Percentiles rank a stretch among this genome's conserved stretches.
phyloP scores from a whole-genome alignment of 2,797 vertebrate species.

The Hypotaenidia okinawae region DNA sequence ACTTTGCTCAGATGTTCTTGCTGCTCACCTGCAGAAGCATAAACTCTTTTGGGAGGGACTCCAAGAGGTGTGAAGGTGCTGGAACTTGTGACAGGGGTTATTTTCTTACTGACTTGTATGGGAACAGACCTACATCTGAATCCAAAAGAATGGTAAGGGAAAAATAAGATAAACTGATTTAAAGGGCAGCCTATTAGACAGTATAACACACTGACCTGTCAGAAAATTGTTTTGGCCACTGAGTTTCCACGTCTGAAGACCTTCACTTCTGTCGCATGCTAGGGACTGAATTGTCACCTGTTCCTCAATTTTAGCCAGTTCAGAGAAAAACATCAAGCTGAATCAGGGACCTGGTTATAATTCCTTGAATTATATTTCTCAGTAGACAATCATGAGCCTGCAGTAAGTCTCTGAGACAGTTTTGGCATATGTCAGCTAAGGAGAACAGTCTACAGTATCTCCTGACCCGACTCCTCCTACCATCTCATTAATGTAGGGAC shows the following conservation, averaged over 20 bases:
- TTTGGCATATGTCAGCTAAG: neutral
- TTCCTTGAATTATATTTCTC: neutral
- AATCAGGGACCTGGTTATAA: neutral
- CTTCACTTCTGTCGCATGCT: neutral
- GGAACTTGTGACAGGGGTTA: neutral
- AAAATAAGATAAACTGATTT: neutral
- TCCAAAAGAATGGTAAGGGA: neutral
- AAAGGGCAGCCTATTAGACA: neutral
- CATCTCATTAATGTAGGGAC: neutral
- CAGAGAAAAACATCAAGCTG: neutral
- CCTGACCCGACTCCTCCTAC: neutral
- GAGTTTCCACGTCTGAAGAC: neutral
- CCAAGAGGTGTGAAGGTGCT: neutral
- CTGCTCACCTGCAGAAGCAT: neutral
- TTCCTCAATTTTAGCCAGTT: neutral
- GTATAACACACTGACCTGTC: neutral
- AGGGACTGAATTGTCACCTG: neutral
- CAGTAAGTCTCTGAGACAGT: neutral
- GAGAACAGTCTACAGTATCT: neutral
- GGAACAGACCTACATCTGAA: neutral
- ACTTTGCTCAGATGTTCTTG: neutral
- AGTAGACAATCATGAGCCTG: neutral
- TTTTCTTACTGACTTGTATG: neutral
- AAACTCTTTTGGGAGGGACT: neutral
- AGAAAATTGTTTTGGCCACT: neutral